These are phyloP conservation scores for Cydia strobilella DNA, from an alignment of 1,140 invertebrate species.

Conservation along the genomic window DNA sequence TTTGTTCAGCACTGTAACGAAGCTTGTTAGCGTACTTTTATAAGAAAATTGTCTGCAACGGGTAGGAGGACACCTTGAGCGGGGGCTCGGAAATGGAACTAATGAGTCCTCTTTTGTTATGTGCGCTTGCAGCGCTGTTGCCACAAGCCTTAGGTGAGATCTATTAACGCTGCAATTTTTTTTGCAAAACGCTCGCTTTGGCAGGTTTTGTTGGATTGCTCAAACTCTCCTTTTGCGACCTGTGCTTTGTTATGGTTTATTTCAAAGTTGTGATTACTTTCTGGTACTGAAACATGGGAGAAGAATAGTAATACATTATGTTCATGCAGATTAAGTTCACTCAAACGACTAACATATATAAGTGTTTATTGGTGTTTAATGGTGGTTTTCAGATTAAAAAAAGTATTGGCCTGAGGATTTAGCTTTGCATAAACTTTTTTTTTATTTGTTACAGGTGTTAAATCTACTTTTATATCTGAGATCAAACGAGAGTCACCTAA, in stretches of 20 bases:
- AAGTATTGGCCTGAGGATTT: not conserved
- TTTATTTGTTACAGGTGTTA: not conserved
- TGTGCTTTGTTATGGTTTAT: not conserved
- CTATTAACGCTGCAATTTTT: conserved; percentile 35
- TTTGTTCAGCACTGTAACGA: conserved; percentile 65
- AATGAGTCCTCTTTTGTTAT: conserved; percentile 70
- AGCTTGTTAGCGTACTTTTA: conserved; percentile 73
- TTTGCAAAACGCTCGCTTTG: conserved; percentile 5
- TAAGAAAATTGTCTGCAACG: conserved; percentile 65
- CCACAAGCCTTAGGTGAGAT: conserved; percentile 62
- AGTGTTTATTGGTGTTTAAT: too few relatives aligned
- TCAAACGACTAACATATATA: too few relatives aligned
- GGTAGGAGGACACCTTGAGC: conserved; percentile 58
- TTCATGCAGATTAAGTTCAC: too few relatives aligned
- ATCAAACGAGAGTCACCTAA: conserved; percentile 24
- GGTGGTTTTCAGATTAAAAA: too few relatives aligned
- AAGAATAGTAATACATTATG: too few relatives aligned
- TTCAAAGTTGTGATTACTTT: not conserved
- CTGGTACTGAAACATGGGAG: too few relatives aligned
- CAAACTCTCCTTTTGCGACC: not conserved
- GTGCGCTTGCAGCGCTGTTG: conserved; percentile 52
- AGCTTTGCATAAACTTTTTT: not conserved
- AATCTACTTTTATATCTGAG: not conserved
- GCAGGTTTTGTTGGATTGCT: not conserved
- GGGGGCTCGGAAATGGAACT: conserved; percentile 66